phyloP scores from a whole-genome alignment of 2,797 vertebrate genomes.

The Orestias chungarensis region DNA sequence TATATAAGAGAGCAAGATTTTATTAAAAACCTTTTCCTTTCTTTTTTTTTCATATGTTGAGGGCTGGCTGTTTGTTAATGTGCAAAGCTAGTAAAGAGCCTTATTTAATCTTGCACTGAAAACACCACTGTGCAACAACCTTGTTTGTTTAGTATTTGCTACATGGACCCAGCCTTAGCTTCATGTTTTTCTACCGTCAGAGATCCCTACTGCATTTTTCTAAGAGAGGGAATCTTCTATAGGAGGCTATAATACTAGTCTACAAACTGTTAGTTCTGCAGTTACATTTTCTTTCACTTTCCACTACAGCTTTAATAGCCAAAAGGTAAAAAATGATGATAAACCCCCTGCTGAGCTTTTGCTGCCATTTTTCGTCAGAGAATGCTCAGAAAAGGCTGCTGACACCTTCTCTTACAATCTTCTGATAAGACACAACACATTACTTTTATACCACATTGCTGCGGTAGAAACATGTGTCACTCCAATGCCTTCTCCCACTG shows the following conservation, averaged over 20 bases:
- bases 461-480: background rate
- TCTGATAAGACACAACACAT: conserved; percentile 7
- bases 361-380: background rate
- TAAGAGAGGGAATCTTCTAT: background rate
- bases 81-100: background rate
- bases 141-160: background rate
- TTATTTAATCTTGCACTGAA: background rate
- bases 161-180: too few species aligned
- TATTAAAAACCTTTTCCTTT: too few species aligned
- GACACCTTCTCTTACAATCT: background rate
- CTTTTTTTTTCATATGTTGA: too few species aligned
- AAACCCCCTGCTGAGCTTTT: background rate
- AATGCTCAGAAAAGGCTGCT: background rate
- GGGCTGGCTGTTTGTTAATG: too few species aligned
- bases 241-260: too few species aligned
- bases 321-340: conserved; percentile 6
- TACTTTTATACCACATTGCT: background rate
- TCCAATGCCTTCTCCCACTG: background rate
- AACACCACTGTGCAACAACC: background rate
- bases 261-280: background rate
- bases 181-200: background rate
- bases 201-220: background rate
- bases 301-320: background rate
- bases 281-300: background rate
- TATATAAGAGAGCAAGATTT: too few species aligned